Evolutionary conservation across 2,888 invertebrate species (phyloP), one percentile per base, ranked within the genome.

Genomic region (Drosophila kambysellisi): DNA sequence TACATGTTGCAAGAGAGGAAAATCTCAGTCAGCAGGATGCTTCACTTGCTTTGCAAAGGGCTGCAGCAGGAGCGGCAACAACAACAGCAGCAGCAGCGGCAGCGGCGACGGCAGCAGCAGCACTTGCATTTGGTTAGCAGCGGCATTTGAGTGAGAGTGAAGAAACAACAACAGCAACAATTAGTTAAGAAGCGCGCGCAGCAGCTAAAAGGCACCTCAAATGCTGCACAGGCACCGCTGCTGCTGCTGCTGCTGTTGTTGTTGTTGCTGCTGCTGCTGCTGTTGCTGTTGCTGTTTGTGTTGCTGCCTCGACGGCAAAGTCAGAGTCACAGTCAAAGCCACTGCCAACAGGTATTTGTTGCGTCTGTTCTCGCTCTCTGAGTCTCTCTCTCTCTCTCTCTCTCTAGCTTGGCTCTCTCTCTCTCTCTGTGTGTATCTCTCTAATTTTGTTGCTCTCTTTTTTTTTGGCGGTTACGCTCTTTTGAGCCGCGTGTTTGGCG

Each of bases 251-350:
- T n/a, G 39, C 17, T 39, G 39, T 4, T 39, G 8, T 0, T 39
- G 41, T 0, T 41, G 67, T 41, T 37, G 50, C 32, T 25, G 50
- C 20, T 39, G 29, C 30, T 35, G 71, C 37, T 41, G 33, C 29
- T 54, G 43, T 7, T 52, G 52, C 33, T 51, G 41, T 4, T 65
- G 50, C 51, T 68, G 67, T 53, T 51, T 53, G 66, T 60, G 61
- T 65, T 53, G 48, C 72, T 58, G 66, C 57, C 64, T 53, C 69
- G 70, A 72, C 70, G 65, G 67, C 86, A 85, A 72, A 84, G 86
- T 91, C 90, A 89, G 76, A 90, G 91, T 89, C 91, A 89, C 78
- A 91, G 90, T 91, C 90, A 91, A 90, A 89, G 90, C 89, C 91
- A 89, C 76, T 74, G 77, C 75, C 76, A 80, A 76, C 88, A 88